Evolutionary conservation across 2,113 vertebrate species (phyloP).

Genomic region (Sylvilagus bachmani): DNA sequence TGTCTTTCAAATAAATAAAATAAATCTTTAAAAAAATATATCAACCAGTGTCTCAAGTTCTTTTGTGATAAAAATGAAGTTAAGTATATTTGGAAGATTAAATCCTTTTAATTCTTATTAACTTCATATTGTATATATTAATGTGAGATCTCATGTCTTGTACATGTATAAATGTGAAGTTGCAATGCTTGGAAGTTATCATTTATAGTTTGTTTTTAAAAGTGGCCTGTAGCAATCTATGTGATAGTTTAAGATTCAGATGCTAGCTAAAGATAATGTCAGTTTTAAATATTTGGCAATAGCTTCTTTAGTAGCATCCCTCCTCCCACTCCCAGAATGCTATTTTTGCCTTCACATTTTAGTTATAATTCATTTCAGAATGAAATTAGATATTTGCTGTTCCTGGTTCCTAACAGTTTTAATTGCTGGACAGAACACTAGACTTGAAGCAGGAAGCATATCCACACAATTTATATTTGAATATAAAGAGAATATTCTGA

Average conservation of each 20-base stretch:
- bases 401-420: background rate
- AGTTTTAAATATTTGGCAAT: background rate
- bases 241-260: background rate
- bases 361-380: slow-evolving; percentile 33
- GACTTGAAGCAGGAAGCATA: slow-evolving; percentile 3
- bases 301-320: background rate
- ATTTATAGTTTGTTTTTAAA: slow-evolving; percentile 10
- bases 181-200: background rate
- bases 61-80: slow-evolving; percentile 20
- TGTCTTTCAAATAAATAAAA: too few relatives aligned
- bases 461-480: background rate
- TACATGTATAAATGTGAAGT: background rate
- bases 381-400: background rate
- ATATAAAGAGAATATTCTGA: background rate
- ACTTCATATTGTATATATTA: background rate
- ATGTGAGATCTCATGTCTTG: background rate
- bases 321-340: background rate
- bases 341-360: background rate
- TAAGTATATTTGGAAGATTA: background rate
- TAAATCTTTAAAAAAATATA: background rate
- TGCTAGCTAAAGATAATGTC: background rate
- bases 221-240: background rate
- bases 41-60: background rate
- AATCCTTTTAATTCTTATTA: background rate
- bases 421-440: slow-evolving; percentile 5